Conservation (phyloP, 1,140 invertebrate genomes). For the Solenopsis invicta region DNA sequence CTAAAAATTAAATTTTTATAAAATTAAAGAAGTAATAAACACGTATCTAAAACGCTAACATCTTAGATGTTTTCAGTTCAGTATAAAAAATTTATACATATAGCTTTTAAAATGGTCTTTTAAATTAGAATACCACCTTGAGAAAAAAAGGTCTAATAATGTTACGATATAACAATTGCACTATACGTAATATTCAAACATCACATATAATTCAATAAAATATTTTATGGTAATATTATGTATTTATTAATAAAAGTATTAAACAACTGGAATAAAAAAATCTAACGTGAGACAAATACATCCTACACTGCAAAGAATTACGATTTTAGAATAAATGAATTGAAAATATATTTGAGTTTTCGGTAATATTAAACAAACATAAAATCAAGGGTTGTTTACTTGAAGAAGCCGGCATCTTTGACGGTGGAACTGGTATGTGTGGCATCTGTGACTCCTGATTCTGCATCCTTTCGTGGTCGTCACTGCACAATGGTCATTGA, state of each 20-base stretch:
- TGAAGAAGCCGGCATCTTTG: slow-evolving; percentile 79
- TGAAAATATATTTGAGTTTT: background rate
- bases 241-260: background rate
- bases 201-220: too few species aligned
- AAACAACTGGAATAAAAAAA: background rate
- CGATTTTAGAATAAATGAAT: background rate
- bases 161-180: too few species aligned
- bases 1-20: too few species aligned
- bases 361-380: background rate
- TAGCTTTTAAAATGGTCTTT: too few species aligned
- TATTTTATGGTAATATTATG: too few species aligned
- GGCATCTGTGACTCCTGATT: slow-evolving; percentile 77
- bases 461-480: slow-evolving; percentile 74
- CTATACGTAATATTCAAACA: too few species aligned
- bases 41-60: too few species aligned
- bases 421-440: slow-evolving; percentile 72
- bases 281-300: background rate
- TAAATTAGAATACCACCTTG: too few species aligned
- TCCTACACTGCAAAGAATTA: background rate
- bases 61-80: too few species aligned
- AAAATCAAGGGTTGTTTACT: slow-evolving; percentile 78
- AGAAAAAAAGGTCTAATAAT: too few species aligned
- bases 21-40: too few species aligned
- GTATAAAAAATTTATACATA: too few species aligned
- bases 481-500: slow-evolving; percentile 52